Conservation (phyloP, 1,140 invertebrate species). For the Lasioglossum baleicum region DNA sequence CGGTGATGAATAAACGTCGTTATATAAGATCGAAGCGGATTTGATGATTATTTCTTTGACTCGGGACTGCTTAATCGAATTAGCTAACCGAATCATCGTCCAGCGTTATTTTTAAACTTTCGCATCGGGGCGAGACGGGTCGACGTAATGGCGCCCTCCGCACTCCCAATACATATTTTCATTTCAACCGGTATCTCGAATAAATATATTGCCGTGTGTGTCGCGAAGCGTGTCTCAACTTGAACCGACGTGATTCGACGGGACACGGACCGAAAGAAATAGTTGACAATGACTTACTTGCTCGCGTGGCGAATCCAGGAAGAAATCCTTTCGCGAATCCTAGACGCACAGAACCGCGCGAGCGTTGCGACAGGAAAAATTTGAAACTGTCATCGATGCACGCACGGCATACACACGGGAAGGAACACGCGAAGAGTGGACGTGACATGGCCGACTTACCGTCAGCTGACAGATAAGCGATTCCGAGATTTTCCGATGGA, state of each 20-base stretch:
- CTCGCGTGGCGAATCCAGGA: neutral
- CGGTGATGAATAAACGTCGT: conserved; percentile 19
- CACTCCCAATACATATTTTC: no score
- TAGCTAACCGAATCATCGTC: neutral
- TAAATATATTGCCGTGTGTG: no score
- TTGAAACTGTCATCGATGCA: conserved; percentile 22
- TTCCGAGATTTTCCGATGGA: conserved; percentile 11
- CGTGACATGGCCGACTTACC: conserved; percentile 39
- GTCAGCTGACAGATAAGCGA: conserved; percentile 43
- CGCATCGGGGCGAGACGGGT: no score
- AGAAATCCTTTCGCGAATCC: no score
- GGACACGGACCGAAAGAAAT: no score
- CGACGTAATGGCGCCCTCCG: no score
- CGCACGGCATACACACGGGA: neutral
- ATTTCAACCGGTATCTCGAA: no score
- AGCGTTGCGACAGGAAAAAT: neutral
- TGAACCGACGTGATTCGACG: no score
- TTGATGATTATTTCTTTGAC: neutral
- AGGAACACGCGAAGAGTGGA: neutral
- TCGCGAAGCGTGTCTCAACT: no score
- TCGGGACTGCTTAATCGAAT: neutral
- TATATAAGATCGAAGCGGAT: conserved; percentile 27
- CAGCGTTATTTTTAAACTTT: neutral
- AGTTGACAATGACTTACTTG: neutral
- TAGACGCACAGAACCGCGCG: neutral